Base-by-base conservation (phyloP, 2,797 vertebrate species). In the Synanceia verrucosa region DNA sequence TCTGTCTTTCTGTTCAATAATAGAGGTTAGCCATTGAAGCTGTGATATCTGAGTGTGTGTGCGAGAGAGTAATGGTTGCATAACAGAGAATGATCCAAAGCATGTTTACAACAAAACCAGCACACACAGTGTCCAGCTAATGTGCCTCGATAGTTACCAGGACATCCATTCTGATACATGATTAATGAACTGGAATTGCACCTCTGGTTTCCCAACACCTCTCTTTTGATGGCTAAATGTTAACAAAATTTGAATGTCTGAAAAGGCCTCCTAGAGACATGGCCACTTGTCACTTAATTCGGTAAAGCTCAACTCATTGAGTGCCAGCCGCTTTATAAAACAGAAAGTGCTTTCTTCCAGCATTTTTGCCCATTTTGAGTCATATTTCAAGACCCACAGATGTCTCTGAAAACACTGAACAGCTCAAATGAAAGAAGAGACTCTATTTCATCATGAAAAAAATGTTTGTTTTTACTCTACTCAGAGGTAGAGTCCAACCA, bases 1-100 rank as follows among this genome's bases (percentile, higher is more conserved):
- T 83, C 78, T 65, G 70, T 50, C 79, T 81, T 81, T 85, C 86
- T 84, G 36, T 84, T 92, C 77, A 91, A 89, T 90, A 92, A 90
- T 89, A 61, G 51, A 92, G 71, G 67, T 43, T 62, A 43, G 78
- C 57, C 39, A 50, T 76, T 47, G 23, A 86, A 73, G 70, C 70
- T 75, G 80, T 79, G 71, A 86, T 90, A 75, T 89, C 73, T 79
- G 64, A 80, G 48, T 51, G 64, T 81, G 48, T 51, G 70, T 67
- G 41, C 41, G 44, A 71, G 56, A 50, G 64, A 64, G 61, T n/a
- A 28, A 57, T 33, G 51, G 71, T 53, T 73, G 71, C 66, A 18
- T 70, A 77, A 81, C 24, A 61, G 64, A 12, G 19, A 73, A 59
- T 56, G 44, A 21, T 65, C 72, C 61, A 43, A 64, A 68, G 21